A percentile compares a stretch with the other conserved stretches of the same genome.
phyloP scores from a whole-genome alignment of 2,888 invertebrate species.

The Salticus scenicus region DNA sequence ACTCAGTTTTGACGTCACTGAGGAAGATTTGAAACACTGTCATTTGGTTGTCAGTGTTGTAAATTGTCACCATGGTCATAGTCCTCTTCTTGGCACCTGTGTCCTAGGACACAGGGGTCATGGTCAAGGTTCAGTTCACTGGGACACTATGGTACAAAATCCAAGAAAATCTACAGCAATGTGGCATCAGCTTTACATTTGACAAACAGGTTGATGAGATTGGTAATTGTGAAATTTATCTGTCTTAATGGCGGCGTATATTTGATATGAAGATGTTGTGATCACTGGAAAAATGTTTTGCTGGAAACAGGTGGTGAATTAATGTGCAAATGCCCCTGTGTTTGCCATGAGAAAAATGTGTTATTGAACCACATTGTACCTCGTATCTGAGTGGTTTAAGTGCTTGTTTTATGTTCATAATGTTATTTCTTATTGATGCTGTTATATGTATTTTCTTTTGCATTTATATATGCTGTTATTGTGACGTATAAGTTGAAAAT shows the following conservation, averaged over 20 bases:
- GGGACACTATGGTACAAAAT: slow-evolving; percentile 91
- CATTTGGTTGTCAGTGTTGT: slow-evolving; percentile 87
- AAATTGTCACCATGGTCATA: slow-evolving; percentile 81
- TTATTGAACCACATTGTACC: not conserved
- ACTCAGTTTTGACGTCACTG: slow-evolving; percentile 88
- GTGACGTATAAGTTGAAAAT: too few species aligned
- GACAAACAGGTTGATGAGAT: slow-evolving; percentile 45
- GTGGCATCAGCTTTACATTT: slow-evolving; percentile 86
- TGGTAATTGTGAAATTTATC: not conserved
- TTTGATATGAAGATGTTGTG: slow-evolving; percentile 6
- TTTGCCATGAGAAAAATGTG: not conserved
- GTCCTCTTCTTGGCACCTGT: slow-evolving; percentile 82
- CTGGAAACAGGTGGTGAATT: slow-evolving; percentile 37
- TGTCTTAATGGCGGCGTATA: not conserved
- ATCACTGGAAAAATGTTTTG: slow-evolving; percentile 26
- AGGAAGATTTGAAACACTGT: slow-evolving; percentile 84
- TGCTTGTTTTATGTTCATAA: not conserved
- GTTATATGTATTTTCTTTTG: not conserved
- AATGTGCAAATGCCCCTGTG: slow-evolving; percentile 37
- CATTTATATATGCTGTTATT: not conserved
- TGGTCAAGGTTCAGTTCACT: slow-evolving; percentile 86
- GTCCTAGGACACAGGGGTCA: slow-evolving; percentile 83
- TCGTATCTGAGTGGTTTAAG: too few species aligned
- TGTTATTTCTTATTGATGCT: not conserved
- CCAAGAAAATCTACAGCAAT: slow-evolving; percentile 90